Percentiles rank a stretch among this genome's conserved stretches.
Evolutionary conservation across 2,113 vertebrate genomes (phyloP).

Genomic region (Crotalus helleri): DNA sequence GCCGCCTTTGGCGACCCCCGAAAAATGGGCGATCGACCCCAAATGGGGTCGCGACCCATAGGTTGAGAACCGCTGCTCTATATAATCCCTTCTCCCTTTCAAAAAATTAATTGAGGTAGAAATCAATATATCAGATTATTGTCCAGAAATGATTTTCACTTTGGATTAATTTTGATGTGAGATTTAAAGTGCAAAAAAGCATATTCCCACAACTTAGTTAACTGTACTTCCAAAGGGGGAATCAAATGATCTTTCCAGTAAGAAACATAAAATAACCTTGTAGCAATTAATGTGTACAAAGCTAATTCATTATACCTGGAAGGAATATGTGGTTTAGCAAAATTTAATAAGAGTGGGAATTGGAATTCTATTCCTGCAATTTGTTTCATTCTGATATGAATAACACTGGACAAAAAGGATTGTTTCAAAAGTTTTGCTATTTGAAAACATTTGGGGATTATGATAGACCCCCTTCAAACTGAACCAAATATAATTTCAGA

Average conservation of each 20-base stretch:
- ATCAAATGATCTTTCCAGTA: neutral
- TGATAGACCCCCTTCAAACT: neutral
- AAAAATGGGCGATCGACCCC: no score
- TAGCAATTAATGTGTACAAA: neutral
- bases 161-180: neutral
- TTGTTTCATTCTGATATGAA: neutral
- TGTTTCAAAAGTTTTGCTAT: neutral
- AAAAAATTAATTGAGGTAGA: neutral
- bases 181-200: neutral
- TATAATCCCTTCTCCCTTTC: neutral
- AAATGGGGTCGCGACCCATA: no score
- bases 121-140: neutral
- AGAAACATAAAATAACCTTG: neutral
- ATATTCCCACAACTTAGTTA: neutral
- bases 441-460: neutral
- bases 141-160: neutral
- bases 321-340: neutral
- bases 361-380: neutral
- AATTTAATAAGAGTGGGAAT: neutral
- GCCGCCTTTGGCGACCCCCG: no score
- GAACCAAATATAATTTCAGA: neutral
- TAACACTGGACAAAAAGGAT: neutral
- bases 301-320: neutral
- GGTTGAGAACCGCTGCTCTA: neutral
- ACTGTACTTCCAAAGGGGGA: neutral